Evolutionary conservation across 2,888 invertebrate species (phyloP).

Genomic region (Tanytarsus gracilentus): DNA sequence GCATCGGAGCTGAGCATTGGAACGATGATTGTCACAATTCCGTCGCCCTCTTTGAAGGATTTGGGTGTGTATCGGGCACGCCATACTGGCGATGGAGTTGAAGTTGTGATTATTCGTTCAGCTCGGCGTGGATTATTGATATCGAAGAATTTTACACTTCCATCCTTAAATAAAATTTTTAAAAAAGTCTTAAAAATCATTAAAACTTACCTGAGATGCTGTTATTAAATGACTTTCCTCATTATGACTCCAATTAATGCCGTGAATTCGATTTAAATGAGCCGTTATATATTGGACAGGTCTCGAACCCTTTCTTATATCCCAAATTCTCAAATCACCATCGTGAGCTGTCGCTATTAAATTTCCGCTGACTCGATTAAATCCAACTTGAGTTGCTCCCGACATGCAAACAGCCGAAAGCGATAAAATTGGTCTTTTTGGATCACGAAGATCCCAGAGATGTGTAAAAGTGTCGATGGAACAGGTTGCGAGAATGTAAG

Average conservation of each 20-base stretch:
- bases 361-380: slow-evolving; percentile 77
- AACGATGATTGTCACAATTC: slow-evolving; percentile 82
- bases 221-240: slow-evolving; percentile 79
- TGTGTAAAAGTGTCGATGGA: slow-evolving; percentile 91
- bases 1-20: slow-evolving; percentile 58
- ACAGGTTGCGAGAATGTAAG: slow-evolving; percentile 72
- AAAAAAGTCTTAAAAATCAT: neutral
- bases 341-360: slow-evolving; percentile 90
- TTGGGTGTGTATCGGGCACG: slow-evolving; percentile 89
- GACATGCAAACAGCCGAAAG: slow-evolving; percentile 80
- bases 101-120: slow-evolving; percentile 74
- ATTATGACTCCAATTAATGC: slow-evolving; percentile 87
- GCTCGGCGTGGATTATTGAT: slow-evolving; percentile 74
- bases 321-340: slow-evolving; percentile 93
- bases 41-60: slow-evolving; percentile 57
- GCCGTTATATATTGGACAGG: slow-evolving; percentile 91
- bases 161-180: too few relatives aligned
- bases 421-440: slow-evolving; percentile 71
- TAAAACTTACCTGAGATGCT: slow-evolving; percentile 43
- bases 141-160: slow-evolving; percentile 91
- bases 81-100: slow-evolving; percentile 72
- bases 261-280: slow-evolving; percentile 82
- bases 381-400: slow-evolving; percentile 88
- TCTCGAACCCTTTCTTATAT: slow-evolving; percentile 75
- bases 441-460: slow-evolving; percentile 86